Evolutionary conservation across 2,113 vertebrate genomes (phyloP).

Genomic region (Centropus unirufus): DNA sequence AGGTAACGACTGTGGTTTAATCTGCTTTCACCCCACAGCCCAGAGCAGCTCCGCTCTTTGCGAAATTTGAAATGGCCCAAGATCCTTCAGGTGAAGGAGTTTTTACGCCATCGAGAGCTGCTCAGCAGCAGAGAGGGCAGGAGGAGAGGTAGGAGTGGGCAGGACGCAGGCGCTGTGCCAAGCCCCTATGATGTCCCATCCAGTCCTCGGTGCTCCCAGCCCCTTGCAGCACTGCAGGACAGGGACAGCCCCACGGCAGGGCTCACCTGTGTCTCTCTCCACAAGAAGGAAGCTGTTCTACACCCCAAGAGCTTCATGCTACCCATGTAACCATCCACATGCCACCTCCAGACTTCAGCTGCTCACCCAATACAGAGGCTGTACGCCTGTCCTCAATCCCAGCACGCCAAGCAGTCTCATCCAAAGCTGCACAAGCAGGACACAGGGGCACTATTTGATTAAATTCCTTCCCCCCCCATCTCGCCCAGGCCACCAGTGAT

Average conservation of each 20-base stretch:
- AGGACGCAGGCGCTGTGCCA: neutral
- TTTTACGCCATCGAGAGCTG: neutral
- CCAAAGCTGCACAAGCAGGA: neutral
- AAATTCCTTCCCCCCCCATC: neutral
- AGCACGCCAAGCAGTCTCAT: neutral
- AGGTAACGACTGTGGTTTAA: neutral
- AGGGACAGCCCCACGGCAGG: neutral
- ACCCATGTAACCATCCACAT: neutral
- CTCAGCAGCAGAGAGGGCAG: neutral
- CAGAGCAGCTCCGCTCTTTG: neutral
- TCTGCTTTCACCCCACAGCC: neutral
- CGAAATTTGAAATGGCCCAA: neutral
- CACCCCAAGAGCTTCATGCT: neutral
- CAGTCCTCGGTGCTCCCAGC: rapidly evolving
- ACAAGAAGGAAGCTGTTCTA: neutral
- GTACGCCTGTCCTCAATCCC: rapidly evolving
- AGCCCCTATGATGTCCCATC: neutral
- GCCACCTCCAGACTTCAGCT: neutral
- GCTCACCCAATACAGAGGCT: neutral
- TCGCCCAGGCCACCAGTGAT: neutral
- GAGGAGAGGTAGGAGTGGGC: neutral
- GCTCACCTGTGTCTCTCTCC: neutral
- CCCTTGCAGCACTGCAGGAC: neutral
- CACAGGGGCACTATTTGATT: rapidly evolving
- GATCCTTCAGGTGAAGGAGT: neutral